Evolutionary conservation across 2,888 invertebrate genomes (phyloP), one percentile per base, ranked within the genome.

Genomic region (Parasteatoda lunata): DNA sequence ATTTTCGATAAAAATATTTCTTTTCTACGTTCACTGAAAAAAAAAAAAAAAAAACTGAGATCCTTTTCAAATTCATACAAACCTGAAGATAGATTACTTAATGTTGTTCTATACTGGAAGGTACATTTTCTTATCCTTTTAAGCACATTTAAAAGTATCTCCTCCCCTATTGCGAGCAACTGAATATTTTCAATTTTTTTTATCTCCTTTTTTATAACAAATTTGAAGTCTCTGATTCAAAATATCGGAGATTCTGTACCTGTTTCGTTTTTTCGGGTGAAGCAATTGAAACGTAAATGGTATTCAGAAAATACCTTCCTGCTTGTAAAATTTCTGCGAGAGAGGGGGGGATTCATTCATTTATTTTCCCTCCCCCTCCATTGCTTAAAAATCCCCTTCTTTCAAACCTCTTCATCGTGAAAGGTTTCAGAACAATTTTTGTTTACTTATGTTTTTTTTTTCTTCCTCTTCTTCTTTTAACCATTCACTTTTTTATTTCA

Each of bases 231-330:
- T 52, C 66, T 48, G 52, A 78, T 75, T 72, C 77, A 80, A 76
- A 66, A 75, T 52, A 76, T 79, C 72, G 48, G 47, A 70, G 9
- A n/a, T 73, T 59, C 79, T 77, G 47, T 68, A 69, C 52, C 65
- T 51, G 13, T 75, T 73, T 51, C n/a, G 30, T 30, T 30, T 30
- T 30, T 30, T 30, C 30, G 30, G 30, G 64, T 47, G 71, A 66
- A 45, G 76, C 85, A 80, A 77, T 86, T 86, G 85, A 80, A 80
- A 80, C 85, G 85, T 80, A 86, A 86, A 86, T 77, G 75, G 80
- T 80, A 86, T 86, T 86, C 80, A 65, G 71, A 80, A 86, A 80
- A 86, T 77, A 85, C 72, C 47, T 51, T 45, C 71, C 66, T 45
- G 54, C 68, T 68, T 77, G 71, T 66, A 52, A 71, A 51, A n/a